Evolutionary conservation across 92 coral and sea anemone genomes (phyloP).

Genomic region (Blastomussa wellsi): DNA sequence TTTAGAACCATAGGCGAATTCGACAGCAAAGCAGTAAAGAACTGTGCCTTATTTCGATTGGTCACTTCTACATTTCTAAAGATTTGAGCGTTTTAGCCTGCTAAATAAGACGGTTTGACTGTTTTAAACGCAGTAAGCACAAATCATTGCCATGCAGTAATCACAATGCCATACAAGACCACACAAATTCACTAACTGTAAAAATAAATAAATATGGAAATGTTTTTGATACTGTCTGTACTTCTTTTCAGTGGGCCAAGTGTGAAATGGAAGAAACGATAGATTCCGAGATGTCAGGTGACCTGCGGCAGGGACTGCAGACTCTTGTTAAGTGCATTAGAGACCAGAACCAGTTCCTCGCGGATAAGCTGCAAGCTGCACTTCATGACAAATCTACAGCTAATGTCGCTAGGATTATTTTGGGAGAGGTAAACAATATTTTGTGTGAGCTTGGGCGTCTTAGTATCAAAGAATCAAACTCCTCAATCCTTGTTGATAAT

Average conservation of each 20-base stretch:
- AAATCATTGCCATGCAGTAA: background rate
- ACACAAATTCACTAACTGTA: background rate
- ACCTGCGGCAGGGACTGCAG: constrained; percentile 72
- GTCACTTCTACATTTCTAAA: too few species aligned
- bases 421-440: constrained; percentile 50
- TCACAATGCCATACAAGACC: too few species aligned
- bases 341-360: constrained; percentile 47
- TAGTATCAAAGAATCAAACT: background rate
- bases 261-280: constrained; percentile 79
- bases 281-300: constrained; percentile 80
- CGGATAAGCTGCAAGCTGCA: constrained; percentile 63
- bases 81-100: too few species aligned
- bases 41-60: too few species aligned
- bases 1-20: background rate
- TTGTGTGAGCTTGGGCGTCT: background rate
- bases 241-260: constrained; percentile 70
- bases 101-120: background rate
- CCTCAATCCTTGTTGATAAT: background rate
- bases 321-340: constrained; percentile 64
- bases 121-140: background rate
- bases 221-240: background rate
- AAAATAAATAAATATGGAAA: background rate
- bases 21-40: too few species aligned
- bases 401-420: constrained; percentile 56
- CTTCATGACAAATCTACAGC: constrained; percentile 54